A percentile compares a stretch with the other conserved stretches of the same genome.
Conservation (phyloP, 2,888 invertebrate genomes). For the Drosophila ustulata region DNA sequence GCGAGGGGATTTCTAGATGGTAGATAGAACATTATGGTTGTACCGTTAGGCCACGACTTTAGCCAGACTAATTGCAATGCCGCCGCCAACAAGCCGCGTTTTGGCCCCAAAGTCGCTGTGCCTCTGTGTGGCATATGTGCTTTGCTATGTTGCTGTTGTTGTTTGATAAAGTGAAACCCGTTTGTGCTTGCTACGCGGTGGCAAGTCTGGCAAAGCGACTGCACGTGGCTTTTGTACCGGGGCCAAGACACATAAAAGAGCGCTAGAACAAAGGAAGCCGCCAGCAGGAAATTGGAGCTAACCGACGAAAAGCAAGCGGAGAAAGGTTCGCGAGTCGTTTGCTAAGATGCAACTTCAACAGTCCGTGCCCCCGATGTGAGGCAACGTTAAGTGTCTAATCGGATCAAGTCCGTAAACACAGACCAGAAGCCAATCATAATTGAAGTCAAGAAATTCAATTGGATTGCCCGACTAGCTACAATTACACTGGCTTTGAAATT, state of each 20-base stretch:
- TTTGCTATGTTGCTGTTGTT: neutral
- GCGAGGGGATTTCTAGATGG: constrained; percentile 12
- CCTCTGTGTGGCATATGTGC: constrained; percentile 59
- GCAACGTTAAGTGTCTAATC: constrained; percentile 42
- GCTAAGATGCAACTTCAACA: constrained; percentile 27
- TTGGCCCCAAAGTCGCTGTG: constrained; percentile 9
- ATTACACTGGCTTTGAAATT: constrained; percentile 49
- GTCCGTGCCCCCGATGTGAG: constrained; percentile 19
- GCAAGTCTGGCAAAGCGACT: constrained; percentile 43
- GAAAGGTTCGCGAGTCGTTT: constrained; percentile 39
- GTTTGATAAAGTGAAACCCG: constrained; percentile 53
- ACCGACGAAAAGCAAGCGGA: constrained; percentile 31
- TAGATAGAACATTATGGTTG: constrained; percentile 47
- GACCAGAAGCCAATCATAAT: constrained; percentile 50
- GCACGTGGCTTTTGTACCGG: constrained; percentile 60
- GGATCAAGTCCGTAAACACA: constrained; percentile 33
- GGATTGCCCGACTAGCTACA: constrained; percentile 25
- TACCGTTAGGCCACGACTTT: constrained; percentile 80
- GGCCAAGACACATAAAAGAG: constrained; percentile 51
- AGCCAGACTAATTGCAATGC: constrained; percentile 76
- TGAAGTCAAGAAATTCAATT: constrained; percentile 49
- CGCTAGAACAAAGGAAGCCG: constrained; percentile 68
- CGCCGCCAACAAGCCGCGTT: constrained; percentile 24
- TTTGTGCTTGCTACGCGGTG: constrained; percentile 46
- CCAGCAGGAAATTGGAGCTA: constrained; percentile 62